A percentile compares a stretch with the other conserved stretches of the same genome.
These are phyloP conservation scores for Panopea generosa DNA, from an alignment of 2,888 invertebrate genomes.

Conservation along the genomic window DNA sequence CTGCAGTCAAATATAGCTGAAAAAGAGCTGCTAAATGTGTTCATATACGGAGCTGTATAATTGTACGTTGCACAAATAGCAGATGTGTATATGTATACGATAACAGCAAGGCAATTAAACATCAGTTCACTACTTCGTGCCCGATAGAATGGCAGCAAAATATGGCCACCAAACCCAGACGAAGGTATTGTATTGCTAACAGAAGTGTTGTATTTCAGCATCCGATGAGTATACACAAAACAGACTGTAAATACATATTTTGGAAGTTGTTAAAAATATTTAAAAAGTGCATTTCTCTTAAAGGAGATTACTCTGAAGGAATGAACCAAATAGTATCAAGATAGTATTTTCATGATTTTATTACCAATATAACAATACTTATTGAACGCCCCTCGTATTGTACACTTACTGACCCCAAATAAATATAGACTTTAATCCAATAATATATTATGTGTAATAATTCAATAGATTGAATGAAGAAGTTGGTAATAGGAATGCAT, in stretches of 20 bases:
- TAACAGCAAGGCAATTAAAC: constrained; percentile 1
- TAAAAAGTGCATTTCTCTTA: constrained; percentile 1
- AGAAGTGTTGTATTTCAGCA: not conserved
- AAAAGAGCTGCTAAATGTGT: no score
- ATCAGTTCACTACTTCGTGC: constrained; percentile 3
- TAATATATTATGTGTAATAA: constrained; percentile 3
- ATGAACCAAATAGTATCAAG: no score
- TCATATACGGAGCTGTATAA: constrained; percentile 3
- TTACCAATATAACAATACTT: no score
- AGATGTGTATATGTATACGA: constrained; percentile 3
- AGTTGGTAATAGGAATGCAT: constrained; percentile 3
- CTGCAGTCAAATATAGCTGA: no score
- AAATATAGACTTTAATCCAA: constrained; percentile 2
- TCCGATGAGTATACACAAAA: no score
- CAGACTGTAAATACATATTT: no score
- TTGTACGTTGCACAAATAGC: constrained; percentile 2
- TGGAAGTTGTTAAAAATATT: no score
- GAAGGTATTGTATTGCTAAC: constrained; percentile 2
- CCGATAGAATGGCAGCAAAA: constrained; percentile 3
- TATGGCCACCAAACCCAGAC: no score
- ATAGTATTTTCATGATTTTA: constrained; percentile 3
- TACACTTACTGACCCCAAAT: constrained; percentile 2
- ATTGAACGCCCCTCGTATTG: constrained; percentile 3
- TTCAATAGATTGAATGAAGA: constrained; percentile 3
- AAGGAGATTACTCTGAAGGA: constrained; percentile 1